These are phyloP conservation scores for Eupithecia pulchellata DNA, from an alignment of 2,888 invertebrate species.

Conservation along the genomic window DNA sequence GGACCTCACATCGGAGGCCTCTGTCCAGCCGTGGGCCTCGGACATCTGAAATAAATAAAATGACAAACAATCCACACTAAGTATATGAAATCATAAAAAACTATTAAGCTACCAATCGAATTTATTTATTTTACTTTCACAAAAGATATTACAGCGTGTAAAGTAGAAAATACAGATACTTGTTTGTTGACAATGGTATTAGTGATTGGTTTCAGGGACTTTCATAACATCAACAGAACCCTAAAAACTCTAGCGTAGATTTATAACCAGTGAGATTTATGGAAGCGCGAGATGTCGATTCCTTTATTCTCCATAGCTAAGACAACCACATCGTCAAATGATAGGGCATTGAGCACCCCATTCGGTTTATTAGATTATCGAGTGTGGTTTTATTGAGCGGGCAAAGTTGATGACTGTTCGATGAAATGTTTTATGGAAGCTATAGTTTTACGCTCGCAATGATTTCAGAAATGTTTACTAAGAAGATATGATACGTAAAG, in stretches of 20 bases:
- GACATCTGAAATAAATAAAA: too few species aligned
- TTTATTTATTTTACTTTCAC: too few species aligned
- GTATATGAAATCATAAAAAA: too few species aligned
- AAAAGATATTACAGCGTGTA: too few species aligned
- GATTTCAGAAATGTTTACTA: not conserved
- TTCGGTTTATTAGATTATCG: slow-evolving; percentile 19
- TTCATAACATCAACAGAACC: not conserved
- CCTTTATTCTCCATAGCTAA: slow-evolving; percentile 42
- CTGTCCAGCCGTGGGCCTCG: too few species aligned
- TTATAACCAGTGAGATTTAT: slow-evolving; percentile 46
- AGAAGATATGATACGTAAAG: too few species aligned
- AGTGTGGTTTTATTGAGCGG: slow-evolving; percentile 20
- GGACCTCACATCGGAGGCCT: too few species aligned
- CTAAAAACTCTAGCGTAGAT: not conserved
- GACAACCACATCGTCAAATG: slow-evolving; percentile 23
- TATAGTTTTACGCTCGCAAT: not conserved
- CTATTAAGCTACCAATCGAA: too few species aligned
- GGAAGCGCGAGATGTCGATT: slow-evolving; percentile 48
- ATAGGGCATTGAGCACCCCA: slow-evolving; percentile 9
- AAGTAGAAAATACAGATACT: not conserved
- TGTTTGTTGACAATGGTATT: not conserved
- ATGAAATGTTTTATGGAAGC: not conserved
- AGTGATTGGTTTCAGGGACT: not conserved
- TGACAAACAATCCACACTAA: too few species aligned
- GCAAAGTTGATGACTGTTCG: not conserved